Conservation (phyloP, 2,888 invertebrate species). For the Temnothorax unifasciatus region DNA sequence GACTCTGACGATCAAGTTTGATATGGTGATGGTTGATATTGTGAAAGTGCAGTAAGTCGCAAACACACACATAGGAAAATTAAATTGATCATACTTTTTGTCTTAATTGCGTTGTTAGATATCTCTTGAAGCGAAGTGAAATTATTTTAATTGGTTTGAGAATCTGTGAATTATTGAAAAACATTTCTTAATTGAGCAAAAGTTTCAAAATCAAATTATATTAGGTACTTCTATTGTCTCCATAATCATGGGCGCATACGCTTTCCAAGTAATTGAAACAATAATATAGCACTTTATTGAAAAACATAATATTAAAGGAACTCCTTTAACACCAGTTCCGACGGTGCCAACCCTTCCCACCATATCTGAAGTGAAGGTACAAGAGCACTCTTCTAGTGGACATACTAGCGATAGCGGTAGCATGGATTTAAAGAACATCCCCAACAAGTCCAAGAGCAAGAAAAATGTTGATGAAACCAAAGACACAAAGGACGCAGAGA, state of each 20-base stretch:
- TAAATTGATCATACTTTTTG: neutral
- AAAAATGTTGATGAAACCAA: conserved; percentile 85
- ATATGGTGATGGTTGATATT: neutral
- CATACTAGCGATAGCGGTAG: conserved; percentile 87
- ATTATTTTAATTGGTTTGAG: neutral
- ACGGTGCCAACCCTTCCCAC: conserved; percentile 95
- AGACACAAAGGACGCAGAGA: conserved; percentile 79
- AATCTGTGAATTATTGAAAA: conserved; percentile 5
- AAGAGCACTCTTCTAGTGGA: conserved; percentile 89
- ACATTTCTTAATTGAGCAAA: neutral
- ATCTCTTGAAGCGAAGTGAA: neutral
- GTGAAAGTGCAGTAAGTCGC: neutral
- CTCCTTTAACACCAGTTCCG: conserved; percentile 92
- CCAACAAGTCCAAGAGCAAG: conserved; percentile 81
- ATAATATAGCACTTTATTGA: conserved; percentile 54
- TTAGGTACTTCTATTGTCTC: neutral
- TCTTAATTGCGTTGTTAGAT: neutral
- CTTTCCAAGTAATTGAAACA: conserved; percentile 9
- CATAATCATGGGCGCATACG: neutral
- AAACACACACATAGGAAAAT: neutral
- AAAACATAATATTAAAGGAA: conserved; percentile 86
- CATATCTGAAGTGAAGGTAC: conserved; percentile 94
- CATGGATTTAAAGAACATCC: conserved; percentile 82
- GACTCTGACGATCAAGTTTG: neutral
- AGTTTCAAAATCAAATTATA: neutral